These are phyloP conservation scores for Amblyopsis rosae DNA, from an alignment of 2,113 vertebrate genomes.

Conservation along the genomic window DNA sequence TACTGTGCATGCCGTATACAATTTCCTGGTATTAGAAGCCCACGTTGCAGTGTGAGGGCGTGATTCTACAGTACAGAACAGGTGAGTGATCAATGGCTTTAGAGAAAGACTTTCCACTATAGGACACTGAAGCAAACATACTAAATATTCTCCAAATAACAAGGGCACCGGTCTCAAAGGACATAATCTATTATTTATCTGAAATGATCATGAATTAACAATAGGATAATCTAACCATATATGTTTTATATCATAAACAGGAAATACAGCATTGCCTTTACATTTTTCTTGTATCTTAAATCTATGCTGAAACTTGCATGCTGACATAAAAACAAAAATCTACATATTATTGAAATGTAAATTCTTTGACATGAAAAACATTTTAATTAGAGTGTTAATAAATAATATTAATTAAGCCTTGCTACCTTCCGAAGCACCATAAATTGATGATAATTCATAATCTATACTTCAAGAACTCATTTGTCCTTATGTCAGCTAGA, in stretches of 20 bases:
- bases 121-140: constrained; percentile 52
- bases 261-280: constrained; percentile 51
- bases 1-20: not conserved
- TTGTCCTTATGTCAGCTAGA: constrained; percentile 1
- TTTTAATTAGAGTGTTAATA: not conserved
- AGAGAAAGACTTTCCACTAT: constrained; percentile 37
- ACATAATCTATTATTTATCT: constrained; percentile 77
- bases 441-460: not conserved
- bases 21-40: not conserved
- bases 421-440: not conserved
- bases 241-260: constrained; percentile 72
- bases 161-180: constrained; percentile 69
- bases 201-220: constrained; percentile 73
- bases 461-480: not conserved
- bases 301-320: not conserved
- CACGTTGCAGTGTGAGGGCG: constrained; percentile 18
- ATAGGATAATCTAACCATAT: constrained; percentile 70
- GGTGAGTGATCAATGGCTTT: constrained; percentile 50
- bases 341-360: constrained; percentile 15
- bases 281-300: constrained; percentile 13
- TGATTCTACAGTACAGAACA: constrained; percentile 30
- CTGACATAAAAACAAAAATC: not conserved
- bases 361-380: not conserved
- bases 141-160: constrained; percentile 67
- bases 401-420: not conserved